phyloP scores from a whole-genome alignment of 2,797 vertebrate species.

The Danio tinwini region DNA sequence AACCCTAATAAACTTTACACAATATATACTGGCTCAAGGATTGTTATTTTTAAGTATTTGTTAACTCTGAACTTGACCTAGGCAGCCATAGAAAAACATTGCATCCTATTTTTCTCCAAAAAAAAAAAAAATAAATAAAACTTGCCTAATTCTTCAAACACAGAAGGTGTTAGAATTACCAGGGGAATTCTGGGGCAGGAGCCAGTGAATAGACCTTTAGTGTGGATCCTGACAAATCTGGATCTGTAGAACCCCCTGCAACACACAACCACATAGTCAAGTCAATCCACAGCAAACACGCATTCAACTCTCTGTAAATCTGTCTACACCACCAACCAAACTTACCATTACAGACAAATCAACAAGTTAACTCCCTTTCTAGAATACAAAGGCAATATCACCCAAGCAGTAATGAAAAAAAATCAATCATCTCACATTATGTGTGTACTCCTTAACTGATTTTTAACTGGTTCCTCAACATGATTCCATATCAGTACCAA shows the following conservation, averaged over 20 bases:
- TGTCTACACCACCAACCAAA: not conserved
- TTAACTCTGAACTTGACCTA: not conserved
- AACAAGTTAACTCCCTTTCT: not conserved
- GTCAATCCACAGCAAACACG: slow-evolving; percentile 14
- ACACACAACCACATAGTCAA: not conserved
- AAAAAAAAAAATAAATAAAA: not conserved
- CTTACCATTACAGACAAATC: not conserved
- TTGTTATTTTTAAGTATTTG: not conserved
- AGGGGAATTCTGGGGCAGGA: slow-evolving; percentile 22
- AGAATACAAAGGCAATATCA: not conserved
- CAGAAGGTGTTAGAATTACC: slow-evolving; percentile 56
- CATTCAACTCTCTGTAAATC: not conserved
- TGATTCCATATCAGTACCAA: not conserved
- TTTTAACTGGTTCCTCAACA: not conserved
- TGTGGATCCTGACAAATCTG: slow-evolving; percentile 13
- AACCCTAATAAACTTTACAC: not conserved
- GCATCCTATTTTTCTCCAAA: slow-evolving; percentile 28
- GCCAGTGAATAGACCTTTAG: slow-evolving; percentile 41
- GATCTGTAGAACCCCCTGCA: not conserved
- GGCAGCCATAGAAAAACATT: not conserved
- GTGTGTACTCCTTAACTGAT: not conserved
- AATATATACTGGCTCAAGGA: not conserved
- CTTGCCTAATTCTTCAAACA: slow-evolving; percentile 17
- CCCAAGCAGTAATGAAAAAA: not conserved
- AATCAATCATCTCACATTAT: not conserved